Conservation (phyloP, 2,113 vertebrate genomes). For the Cepphus grylle region DNA sequence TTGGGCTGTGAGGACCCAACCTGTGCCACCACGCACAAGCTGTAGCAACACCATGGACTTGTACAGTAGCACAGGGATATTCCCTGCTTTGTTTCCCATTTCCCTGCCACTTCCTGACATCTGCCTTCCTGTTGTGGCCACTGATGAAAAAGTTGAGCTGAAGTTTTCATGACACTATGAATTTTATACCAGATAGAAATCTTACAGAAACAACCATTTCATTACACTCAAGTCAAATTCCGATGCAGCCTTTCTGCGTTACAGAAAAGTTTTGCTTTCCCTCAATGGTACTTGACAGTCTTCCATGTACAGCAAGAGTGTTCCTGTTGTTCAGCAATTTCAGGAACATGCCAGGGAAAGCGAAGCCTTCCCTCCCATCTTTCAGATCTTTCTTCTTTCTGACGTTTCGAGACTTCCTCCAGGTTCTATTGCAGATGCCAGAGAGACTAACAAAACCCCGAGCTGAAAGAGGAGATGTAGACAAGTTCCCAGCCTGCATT, state of each 20-base stretch:
- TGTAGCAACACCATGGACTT: background rate
- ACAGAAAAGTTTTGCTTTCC: background rate
- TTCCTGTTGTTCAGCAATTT: background rate
- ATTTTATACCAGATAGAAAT: background rate
- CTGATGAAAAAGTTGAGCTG: background rate
- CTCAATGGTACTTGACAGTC: background rate
- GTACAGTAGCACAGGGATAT: background rate
- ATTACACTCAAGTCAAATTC: background rate
- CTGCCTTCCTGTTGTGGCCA: background rate
- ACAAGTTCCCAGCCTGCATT: background rate
- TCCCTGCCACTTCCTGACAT: background rate
- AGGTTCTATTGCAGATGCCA: background rate
- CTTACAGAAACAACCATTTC: accelerated
- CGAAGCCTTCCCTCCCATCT: background rate
- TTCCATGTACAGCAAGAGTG: background rate
- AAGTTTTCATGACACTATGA: accelerated
- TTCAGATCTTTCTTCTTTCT: background rate
- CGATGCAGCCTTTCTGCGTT: background rate
- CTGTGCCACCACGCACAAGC: background rate
- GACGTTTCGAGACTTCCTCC: accelerated
- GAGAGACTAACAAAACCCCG: background rate
- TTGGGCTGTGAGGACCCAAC: background rate
- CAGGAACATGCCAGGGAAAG: background rate
- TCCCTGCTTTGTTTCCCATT: background rate
- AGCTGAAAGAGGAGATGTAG: background rate